These are phyloP conservation scores for Mimachlamys varia DNA, from an alignment of 2,888 invertebrate genomes.

Conservation along the genomic window DNA sequence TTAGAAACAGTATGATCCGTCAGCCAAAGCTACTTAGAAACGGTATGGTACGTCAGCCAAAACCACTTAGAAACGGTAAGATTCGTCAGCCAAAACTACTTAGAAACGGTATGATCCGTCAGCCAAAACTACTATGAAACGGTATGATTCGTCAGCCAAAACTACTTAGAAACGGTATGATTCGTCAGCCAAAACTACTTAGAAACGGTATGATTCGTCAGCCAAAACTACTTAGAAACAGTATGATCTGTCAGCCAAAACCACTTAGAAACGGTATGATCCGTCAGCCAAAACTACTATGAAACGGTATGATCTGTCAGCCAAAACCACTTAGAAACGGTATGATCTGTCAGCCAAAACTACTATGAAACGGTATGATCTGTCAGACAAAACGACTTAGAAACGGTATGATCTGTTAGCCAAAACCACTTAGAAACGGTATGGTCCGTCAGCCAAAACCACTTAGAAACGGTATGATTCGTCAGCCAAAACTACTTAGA, in stretches of 20 bases:
- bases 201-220: not conserved
- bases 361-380: no score
- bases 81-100: not conserved
- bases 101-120: not conserved
- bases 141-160: not conserved
- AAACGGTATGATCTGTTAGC: no score
- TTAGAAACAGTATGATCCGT: no score
- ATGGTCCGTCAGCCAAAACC: not conserved
- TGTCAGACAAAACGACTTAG: no score
- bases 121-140: no score
- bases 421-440: not conserved
- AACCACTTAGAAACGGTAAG: not conserved
- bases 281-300: no score
- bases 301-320: no score
- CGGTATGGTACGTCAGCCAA: not conserved
- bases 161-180: not conserved
- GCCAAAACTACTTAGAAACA: no score
- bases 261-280: not conserved
- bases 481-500: no score
- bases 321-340: not conserved
- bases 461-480: not conserved
- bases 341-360: no score
- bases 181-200: not conserved
- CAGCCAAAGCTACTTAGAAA: not conserved
- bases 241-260: not conserved